Evolutionary conservation across 2,113 vertebrate species (phyloP), one percentile per base, ranked within the genome.

Genomic region (Todiramphus chloris): DNA sequence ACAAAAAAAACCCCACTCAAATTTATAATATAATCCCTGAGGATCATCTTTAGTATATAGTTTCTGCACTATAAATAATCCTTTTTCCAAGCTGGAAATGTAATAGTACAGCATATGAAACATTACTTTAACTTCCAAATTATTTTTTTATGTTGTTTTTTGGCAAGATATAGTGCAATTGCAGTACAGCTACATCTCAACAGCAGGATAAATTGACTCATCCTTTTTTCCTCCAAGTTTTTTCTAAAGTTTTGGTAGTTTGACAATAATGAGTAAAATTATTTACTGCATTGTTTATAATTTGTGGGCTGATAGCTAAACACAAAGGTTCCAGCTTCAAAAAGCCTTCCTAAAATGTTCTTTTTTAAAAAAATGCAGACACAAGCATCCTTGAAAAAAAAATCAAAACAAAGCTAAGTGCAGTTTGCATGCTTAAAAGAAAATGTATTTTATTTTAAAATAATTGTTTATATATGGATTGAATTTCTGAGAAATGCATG

Each of bases 21-120:
- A 46, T 6, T 7, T 2, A 51, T 21, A 37, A 0, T 15, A 35
- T 19, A 50, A 31, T 33, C 4, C 0, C 12, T 53, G 6, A 43
- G 2, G 2, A 64, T n/a, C 35, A 2, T 7, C 68, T 2, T 56
- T 79, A 16, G 33, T 31, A 46, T 21, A 59, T 11, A 56, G 0
- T 33, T 80, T 83, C 11, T 72, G 2, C 4, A 13, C 6, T 37
- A 64, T 28, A 66, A 83, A 80, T 41, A 58, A 64, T 50, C 3
- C 41, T 0, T 75, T 87, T 93, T 89, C 11, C 5, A 64, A 39
- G 14, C 4, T 67, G n/a, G 62, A 87, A 66, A 3, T 46, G 33
- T 24, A 79, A 23, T 39, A 84, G 6, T 6, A 86, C 1, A 43
- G 3, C 37, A 28, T 30, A 62, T 30, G 9, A 53, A 78, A 75